Conservation (phyloP, 1,140 invertebrate species). For the Acromyrmex echinatior region DNA sequence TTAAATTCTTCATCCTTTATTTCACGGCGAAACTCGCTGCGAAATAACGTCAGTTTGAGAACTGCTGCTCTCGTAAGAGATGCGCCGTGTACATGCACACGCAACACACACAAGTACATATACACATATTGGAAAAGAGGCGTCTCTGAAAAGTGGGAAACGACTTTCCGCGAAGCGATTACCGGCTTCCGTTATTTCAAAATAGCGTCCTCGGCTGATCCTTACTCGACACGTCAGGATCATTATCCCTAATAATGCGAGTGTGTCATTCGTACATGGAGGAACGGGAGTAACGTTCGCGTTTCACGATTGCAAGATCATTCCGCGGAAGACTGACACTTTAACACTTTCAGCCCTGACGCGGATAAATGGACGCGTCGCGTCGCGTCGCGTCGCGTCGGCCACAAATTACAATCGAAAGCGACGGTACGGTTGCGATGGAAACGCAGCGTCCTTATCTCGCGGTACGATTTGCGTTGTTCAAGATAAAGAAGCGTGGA, state of each 20-base stretch:
- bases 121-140: conserved; percentile 34
- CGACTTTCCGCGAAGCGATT: conserved; percentile 80
- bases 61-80: conserved; percentile 38
- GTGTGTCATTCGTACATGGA: conserved; percentile 42
- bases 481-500: neutral
- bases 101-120: neutral
- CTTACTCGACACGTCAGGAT: conserved; percentile 67
- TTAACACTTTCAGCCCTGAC: conserved; percentile 47
- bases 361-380: conserved; percentile 18
- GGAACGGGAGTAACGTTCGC: conserved; percentile 12
- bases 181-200: conserved; percentile 76
- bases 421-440: conserved; percentile 7
- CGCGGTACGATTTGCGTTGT: conserved; percentile 14
- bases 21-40: neutral
- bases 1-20: conserved; percentile 43
- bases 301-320: conserved; percentile 42
- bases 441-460: neutral
- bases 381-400: conserved; percentile 12
- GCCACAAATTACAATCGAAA: conserved; percentile 47
- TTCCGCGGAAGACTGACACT: conserved; percentile 30
- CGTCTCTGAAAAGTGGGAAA: conserved; percentile 71
- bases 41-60: conserved; percentile 45
- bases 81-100: neutral
- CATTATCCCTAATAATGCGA: conserved; percentile 66
- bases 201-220: conserved; percentile 62